Evolutionary conservation across 2,113 vertebrate species (phyloP), one percentile per base, ranked within the genome.

Genomic region (Sprattus sprattus): DNA sequence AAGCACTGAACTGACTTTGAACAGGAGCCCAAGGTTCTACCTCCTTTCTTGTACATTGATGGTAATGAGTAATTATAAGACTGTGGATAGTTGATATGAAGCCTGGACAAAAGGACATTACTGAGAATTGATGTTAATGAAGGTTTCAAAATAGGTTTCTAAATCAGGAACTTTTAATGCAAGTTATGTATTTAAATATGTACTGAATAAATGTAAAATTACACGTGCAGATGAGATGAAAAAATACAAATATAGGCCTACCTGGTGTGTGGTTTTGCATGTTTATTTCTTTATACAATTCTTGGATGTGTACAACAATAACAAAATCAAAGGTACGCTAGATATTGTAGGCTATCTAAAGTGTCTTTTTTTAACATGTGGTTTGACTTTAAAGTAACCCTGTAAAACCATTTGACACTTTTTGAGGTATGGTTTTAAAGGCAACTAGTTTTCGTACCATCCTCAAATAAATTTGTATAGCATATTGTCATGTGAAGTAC

Each of bases 121-220:
- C 81, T 85, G 85, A 57, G 20, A 83, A 89, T 90, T 88, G 86
- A 90, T 85, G 92, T 47, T 92, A 91, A 92, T 92, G 88, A 91
- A 86, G 90, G 89, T 92, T 93, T 83, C 91, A 89, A 92, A 90
- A 86, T 88, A 83, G 32, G 89, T 91, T 39, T 92, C 91, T 89
- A 90, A 88, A 89, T 84, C 82, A 91, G 84, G 88, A 91, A 91
- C 88, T 87, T 93, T 92, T 84, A 91, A 89, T 92, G 91, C 89
- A 93, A 95, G 88, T 92, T 86, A 89, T 94, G 92, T 94, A 92
- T 89, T 92, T 92, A 84, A 94, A 89, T 84, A 88, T 90, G 91
- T 92, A 75, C 7, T 54, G 88, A 94, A 94, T 94, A 94, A 94
- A 95, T 89, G 39, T 81, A 91, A 78, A 78, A 32, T 78, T 89